Conservation (phyloP, 2,797 vertebrate genomes). For the Emys orbicularis region DNA sequence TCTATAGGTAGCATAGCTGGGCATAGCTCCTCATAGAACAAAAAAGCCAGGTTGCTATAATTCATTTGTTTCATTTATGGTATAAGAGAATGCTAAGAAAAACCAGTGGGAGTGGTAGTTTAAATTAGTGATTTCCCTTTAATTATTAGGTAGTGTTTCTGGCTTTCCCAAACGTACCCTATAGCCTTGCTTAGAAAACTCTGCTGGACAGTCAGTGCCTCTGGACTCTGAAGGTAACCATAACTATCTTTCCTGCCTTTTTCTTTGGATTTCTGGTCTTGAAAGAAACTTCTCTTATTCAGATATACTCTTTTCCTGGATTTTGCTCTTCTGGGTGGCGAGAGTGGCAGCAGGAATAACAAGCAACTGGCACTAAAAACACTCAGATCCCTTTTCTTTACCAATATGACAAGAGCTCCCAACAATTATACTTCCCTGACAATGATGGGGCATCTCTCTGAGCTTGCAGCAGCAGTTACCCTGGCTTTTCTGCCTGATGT, state of each 20-base stretch:
- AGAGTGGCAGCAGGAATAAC: neutral
- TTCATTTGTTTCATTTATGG: neutral
- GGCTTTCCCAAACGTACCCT: neutral
- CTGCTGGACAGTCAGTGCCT: neutral
- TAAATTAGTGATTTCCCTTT: constrained; percentile 50
- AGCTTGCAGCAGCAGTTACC: neutral
- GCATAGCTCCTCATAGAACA: neutral
- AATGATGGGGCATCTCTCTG: neutral
- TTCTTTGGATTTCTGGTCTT: neutral
- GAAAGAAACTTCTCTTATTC: neutral
- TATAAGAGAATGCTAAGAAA: constrained; percentile 12
- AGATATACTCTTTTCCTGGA: neutral
- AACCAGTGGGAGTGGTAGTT: constrained; percentile 23
- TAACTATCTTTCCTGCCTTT: neutral
- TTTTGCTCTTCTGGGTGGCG: neutral
- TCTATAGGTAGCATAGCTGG: neutral
- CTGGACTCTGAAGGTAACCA: neutral
- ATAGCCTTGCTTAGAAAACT: constrained; percentile 23
- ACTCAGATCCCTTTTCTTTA: neutral
- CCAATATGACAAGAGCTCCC: neutral
- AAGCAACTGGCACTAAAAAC: constrained; percentile 12
- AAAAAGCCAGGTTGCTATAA: fast-evolving
- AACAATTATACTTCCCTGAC: neutral
- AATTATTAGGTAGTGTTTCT: constrained; percentile 39
- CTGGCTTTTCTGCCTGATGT: neutral